phyloP scores from a whole-genome alignment of 1,140 invertebrate species.

The Cherax quadricarinatus region DNA sequence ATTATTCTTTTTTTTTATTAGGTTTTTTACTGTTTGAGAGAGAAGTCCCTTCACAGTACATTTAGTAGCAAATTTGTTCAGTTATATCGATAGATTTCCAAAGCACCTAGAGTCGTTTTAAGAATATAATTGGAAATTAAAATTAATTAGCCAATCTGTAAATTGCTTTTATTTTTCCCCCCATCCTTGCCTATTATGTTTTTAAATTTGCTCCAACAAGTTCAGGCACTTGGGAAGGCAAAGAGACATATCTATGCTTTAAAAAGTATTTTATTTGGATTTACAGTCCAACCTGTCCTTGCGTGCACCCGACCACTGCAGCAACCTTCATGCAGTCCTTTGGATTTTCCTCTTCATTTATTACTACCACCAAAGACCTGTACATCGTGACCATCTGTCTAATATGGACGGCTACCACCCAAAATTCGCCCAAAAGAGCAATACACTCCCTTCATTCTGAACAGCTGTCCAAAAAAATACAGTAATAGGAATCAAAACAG shows the following conservation, averaged over 20 bases:
- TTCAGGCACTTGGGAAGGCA: not conserved
- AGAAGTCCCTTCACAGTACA: not conserved
- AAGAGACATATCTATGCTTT: not conserved
- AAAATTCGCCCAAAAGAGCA: not conserved
- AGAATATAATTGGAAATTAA: not conserved
- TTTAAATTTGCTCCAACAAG: not conserved
- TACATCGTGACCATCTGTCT: not conserved
- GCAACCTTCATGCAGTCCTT: constrained; percentile 13
- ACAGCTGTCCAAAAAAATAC: not conserved
- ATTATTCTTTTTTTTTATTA: too few relatives aligned
- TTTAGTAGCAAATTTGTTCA: not conserved
- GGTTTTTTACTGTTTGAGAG: not conserved
- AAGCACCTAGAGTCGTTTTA: not conserved
- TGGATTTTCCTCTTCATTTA: constrained; percentile 15
- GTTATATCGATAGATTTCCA: not conserved
- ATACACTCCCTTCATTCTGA: constrained; percentile 9
- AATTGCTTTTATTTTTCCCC: not conserved
- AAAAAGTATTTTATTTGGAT: constrained; percentile 14
- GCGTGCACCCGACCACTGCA: constrained; percentile 11
- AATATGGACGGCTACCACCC: not conserved
- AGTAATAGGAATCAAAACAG: not conserved
- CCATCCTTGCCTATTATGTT: not conserved
- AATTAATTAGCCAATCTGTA: not conserved
- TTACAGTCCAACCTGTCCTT: constrained; percentile 19
- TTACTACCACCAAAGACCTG: constrained; percentile 1